phyloP scores from a whole-genome alignment of 1,140 invertebrate species.

The Pectinophora gossypiella region DNA sequence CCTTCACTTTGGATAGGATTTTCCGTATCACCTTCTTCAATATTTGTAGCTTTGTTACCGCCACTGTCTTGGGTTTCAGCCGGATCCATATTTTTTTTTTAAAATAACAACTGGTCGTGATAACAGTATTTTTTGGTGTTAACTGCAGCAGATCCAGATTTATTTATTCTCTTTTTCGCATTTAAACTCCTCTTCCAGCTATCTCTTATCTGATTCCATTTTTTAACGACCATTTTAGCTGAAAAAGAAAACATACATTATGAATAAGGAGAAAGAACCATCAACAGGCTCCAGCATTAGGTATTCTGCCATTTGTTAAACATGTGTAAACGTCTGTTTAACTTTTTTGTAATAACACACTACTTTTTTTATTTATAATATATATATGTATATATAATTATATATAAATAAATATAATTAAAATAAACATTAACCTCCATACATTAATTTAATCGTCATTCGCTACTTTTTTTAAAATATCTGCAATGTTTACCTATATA shows the following conservation, averaged over 20 bases:
- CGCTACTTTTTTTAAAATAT: too few relatives aligned
- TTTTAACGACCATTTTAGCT: conserved; percentile 5
- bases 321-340: too few relatives aligned
- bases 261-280: conserved; percentile 1
- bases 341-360: too few relatives aligned
- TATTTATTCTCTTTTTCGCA: background rate
- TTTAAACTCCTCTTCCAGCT: background rate
- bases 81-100: conserved; percentile 2
- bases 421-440: too few relatives aligned
- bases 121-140: conserved; percentile 1
- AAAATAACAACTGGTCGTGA: conserved; percentile 1
- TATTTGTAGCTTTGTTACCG: conserved; percentile 1
- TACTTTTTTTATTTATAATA: too few relatives aligned
- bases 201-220: conserved; percentile 1
- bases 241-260: background rate
- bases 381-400: too few relatives aligned
- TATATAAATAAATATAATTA: too few relatives aligned
- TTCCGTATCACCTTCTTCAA: background rate
- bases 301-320: background rate
- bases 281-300: conserved; percentile 1
- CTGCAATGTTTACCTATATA: too few relatives aligned
- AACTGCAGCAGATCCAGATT: conserved; percentile 3
- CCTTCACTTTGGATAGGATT: background rate
- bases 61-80: background rate
- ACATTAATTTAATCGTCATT: too few relatives aligned